phyloP scores from a whole-genome alignment of 2,888 invertebrate species.

The Aleiodes testaceus region DNA sequence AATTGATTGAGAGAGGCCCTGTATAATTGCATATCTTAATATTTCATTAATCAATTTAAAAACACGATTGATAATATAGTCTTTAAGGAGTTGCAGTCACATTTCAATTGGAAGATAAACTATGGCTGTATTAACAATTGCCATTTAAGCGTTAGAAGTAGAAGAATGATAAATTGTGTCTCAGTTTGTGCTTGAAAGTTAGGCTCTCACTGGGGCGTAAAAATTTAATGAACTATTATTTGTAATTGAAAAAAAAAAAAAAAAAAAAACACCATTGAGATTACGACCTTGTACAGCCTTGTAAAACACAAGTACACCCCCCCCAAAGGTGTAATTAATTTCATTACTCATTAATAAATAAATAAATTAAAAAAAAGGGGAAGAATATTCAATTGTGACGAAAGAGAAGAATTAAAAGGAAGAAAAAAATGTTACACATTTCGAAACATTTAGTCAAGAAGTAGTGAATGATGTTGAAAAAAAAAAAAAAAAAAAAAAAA shows the following conservation, averaged over 20 bases:
- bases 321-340: conserved; percentile 6
- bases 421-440: conserved; percentile 20
- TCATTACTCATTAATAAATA: conserved; percentile 53
- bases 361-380: conserved; percentile 62
- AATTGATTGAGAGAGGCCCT: neutral
- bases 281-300: conserved; percentile 51
- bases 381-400: conserved; percentile 58
- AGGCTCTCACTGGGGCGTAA: conserved; percentile 13
- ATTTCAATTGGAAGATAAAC: conserved; percentile 16
- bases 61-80: no score
- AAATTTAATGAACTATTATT: conserved; percentile 31
- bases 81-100: conserved; percentile 3
- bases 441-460: conserved; percentile 3
- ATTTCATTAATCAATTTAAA: no score
- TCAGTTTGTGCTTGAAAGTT: conserved; percentile 4
- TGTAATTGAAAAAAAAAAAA: conserved; percentile 17
- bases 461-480: neutral
- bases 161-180: conserved; percentile 29
- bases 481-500: no score
- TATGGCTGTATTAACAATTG: neutral
- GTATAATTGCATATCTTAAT: conserved; percentile 3
- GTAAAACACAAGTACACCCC: neutral
- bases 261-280: conserved; percentile 54
- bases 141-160: conserved; percentile 3
- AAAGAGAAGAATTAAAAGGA: conserved; percentile 11